Base-by-base conservation (phyloP, 1,140 invertebrate genomes). In the Cydia fagiglandana region DNA sequence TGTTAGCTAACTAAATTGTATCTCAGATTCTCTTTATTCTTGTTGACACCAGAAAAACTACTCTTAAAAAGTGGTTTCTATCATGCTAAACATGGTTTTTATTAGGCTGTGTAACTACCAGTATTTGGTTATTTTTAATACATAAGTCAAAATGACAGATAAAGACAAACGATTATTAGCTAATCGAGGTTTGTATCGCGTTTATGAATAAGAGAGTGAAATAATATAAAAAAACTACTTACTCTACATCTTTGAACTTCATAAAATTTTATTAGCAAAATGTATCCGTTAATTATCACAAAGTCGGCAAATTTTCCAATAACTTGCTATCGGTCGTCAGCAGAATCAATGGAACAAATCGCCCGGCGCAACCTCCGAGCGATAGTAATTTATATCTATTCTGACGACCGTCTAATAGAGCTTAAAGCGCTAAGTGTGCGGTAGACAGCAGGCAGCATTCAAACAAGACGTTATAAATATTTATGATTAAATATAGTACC, bases 371-470 rank as follows among this genome's bases (percentile, higher is more conserved):
- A 81, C 79, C 76, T 79, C 79, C 64, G 75, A 78, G 79, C 81
- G 79, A 80, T 81, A 76, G 84, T 85, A 82, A 87, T 88, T 88
- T 87, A 84, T 86, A 84, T 86, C 80, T 82, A 78, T 85, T 87
- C 81, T 83, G 77, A 85, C 78, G 56, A 24, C 56, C 56, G 56
- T 10, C 56, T 41, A 28, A 28, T 41, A 34, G 12, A 73, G 30
- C 13, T 28, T 6, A 50, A 53, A 53, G 12, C 20, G 38, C 30
- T 28, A 24, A 15, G 5, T 34, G 73, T 38, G 28, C 64, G 30
- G 24, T 41, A 38, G n/a, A 41, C 13, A 38, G 66, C 64, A 34
- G 50, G n/a, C 15, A 20, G 53, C 17, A 56, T 17, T 56, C 53
- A 17, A 56, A 56, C 4, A 56, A 56, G 4, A 30, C 77, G 61